Evolutionary conservation across 2,888 invertebrate species (phyloP), one percentile per base, ranked within the genome.

Genomic region (Athripsodes cinereus): DNA sequence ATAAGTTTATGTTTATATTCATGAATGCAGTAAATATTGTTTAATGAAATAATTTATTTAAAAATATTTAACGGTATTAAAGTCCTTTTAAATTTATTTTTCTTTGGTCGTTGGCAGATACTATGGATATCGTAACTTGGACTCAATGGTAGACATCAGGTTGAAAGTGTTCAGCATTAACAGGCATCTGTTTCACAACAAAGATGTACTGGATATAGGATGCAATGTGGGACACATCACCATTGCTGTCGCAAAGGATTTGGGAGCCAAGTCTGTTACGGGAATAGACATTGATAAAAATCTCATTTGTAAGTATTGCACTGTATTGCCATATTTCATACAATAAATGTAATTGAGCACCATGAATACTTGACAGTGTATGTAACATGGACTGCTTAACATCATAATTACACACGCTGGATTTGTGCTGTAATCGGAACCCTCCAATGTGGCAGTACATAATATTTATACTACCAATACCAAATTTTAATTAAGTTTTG

Each of bases 171-270:
- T 98, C 68, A 83, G 83, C 59, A 83, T 86, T 68, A 85, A 91
- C 67, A 78, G 83, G 47, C 88, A 93, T 67, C 81, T 96, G 69
- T 96, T 98, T 72, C 81, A 86, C 63, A 87, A 87, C 64, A 96
- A 92, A 74, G 92, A 94, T 73, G 88, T 98, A 48, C 78, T 99
- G 64, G 99, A 99, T 70, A 90, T 99, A 69, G 99, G 99, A 16
- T 99, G 98, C 74, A 99, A 99, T 75, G 90, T 94, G 61, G 99
- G 99, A 1, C 93, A 96, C 71, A 85, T 99, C 65, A 95, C 98
- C 10, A 82, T 97, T 44, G 86, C 90, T 0, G 83, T 99, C 52
- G 98, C 95, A 0, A 81, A 90, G 62, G 90, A 93, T 67, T 86
- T 92, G 66, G 81, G 85, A 34, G 96, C 97, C 2, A 84, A 84